Percentiles rank a stretch among this genome's conserved stretches.
Conservation (phyloP, 2,888 invertebrate genomes). For the Unio delphinus region DNA sequence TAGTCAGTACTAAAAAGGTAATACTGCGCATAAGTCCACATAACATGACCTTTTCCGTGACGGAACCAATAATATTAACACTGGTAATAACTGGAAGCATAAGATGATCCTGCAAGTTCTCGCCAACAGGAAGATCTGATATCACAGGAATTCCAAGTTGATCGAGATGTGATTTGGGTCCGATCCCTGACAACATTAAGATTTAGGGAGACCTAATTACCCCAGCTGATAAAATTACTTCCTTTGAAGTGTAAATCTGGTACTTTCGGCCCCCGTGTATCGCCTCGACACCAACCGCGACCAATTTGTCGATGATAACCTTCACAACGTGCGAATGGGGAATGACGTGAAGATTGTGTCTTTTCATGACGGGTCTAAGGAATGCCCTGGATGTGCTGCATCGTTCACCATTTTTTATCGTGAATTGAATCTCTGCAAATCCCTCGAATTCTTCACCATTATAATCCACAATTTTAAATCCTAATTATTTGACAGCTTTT, state of each 20-base stretch:
- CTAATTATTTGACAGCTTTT: conserved; percentile 77
- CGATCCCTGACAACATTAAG: conserved; percentile 68
- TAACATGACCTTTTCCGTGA: background rate
- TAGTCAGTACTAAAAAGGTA: background rate
- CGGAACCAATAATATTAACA: background rate
- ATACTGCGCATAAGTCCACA: background rate
- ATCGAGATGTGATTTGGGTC: conserved; percentile 66
- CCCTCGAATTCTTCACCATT: conserved; percentile 25
- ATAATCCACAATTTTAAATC: conserved; percentile 68
- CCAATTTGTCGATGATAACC: conserved; percentile 40
- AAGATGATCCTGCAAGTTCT: conserved; percentile 64
- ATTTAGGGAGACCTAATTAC: conserved; percentile 68
- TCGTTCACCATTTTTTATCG: conserved; percentile 48
- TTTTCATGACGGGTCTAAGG: conserved; percentile 51
- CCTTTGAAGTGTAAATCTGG: conserved; percentile 43
- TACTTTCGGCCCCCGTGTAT: conserved; percentile 31
- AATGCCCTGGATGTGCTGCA: conserved; percentile 63
- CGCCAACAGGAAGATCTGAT: conserved; percentile 64
- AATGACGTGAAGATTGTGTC: conserved; percentile 54
- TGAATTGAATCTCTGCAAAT: conserved; percentile 18
- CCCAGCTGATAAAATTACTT: conserved; percentile 68
- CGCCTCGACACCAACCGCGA: conserved; percentile 52
- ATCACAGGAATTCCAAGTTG: conserved; percentile 58
- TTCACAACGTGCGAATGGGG: conserved; percentile 45
- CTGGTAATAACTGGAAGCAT: background rate